phyloP scores from a whole-genome alignment of 2,113 vertebrate genomes.

The Scalopus aquaticus region DNA sequence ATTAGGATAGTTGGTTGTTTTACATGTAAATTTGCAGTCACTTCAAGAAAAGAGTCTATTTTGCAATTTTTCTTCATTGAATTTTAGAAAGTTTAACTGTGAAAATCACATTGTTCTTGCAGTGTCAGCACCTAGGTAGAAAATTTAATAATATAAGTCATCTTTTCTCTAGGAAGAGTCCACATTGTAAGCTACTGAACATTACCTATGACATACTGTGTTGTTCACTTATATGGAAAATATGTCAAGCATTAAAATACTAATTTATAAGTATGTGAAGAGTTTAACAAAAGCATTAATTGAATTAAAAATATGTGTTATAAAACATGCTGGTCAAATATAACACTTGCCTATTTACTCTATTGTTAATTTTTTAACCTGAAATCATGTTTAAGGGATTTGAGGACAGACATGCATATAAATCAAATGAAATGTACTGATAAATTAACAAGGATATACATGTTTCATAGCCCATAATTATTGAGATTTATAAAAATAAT shows the following conservation, averaged over 20 bases:
- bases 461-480: neutral
- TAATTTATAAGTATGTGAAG: neutral
- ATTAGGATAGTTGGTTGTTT: conserved; percentile 72
- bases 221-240: neutral
- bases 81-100: conserved; percentile 59
- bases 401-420: neutral
- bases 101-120: conserved; percentile 77
- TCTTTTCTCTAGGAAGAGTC: conserved; percentile 56
- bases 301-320: neutral
- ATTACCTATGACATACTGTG: neutral
- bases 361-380: neutral
- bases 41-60: conserved; percentile 72
- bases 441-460: neutral
- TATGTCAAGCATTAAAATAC: neutral
- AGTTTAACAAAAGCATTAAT: neutral
- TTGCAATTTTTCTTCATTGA: conserved; percentile 80
- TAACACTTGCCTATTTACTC: neutral
- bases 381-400: neutral
- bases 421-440: neutral
- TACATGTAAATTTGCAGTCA: conserved; percentile 52
- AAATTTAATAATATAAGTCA: conserved; percentile 70
- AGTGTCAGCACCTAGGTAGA: conserved; percentile 69
- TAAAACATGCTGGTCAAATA: neutral
- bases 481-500: neutral
- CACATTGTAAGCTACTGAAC: conserved; percentile 39